Conservation (phyloP, 2,113 vertebrate genomes). For the Zosterops pallidus region DNA sequence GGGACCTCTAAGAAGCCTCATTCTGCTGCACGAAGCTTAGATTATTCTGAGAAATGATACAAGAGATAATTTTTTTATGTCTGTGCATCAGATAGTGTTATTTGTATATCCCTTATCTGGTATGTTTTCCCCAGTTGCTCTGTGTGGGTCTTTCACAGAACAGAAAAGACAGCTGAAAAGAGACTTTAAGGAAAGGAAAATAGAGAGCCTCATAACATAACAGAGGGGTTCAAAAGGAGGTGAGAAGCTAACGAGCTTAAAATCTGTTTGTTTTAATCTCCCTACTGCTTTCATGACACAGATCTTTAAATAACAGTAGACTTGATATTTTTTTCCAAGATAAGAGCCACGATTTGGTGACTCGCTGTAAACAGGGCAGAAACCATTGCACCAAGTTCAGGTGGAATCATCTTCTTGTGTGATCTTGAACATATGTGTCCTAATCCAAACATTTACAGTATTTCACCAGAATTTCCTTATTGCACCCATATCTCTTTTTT, state of each 20-base stretch:
- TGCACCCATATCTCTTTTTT: not conserved
- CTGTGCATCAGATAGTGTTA: constrained; percentile 6
- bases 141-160: not conserved
- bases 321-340: not conserved
- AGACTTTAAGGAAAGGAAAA: not conserved
- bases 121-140: not conserved
- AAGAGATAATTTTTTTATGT: not conserved
- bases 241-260: not conserved
- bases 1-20: not conserved
- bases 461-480: not conserved
- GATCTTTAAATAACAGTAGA: not conserved
- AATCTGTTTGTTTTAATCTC: constrained; percentile 8
- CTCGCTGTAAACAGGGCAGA: not conserved
- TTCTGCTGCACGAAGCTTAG: not conserved
- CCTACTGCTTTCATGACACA: not conserved
- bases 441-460: not conserved
- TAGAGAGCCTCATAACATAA: not conserved
- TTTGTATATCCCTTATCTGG: constrained; percentile 25
- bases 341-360: not conserved
- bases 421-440: not conserved
- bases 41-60: constrained; percentile 36
- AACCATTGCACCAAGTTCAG: not conserved
- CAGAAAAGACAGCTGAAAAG: not conserved
- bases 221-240: not conserved
- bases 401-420: not conserved